These are phyloP conservation scores for Haplotaxodon microlepis DNA, from an alignment of 2,113 vertebrate genomes.

Conservation along the genomic window DNA sequence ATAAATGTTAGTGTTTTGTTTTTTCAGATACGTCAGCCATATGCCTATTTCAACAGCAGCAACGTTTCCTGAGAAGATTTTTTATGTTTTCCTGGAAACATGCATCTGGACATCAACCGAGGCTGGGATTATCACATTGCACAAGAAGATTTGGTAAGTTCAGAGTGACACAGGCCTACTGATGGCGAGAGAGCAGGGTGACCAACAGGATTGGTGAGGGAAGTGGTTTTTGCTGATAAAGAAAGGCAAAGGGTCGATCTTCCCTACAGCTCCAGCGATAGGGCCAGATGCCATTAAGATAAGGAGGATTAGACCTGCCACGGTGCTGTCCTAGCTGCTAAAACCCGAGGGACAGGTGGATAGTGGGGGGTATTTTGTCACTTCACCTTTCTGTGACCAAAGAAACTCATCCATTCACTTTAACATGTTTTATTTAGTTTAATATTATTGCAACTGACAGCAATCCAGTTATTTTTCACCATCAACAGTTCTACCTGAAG, in stretches of 20 bases:
- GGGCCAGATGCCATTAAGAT: conserved; percentile 73
- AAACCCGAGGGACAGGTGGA: conserved; percentile 18
- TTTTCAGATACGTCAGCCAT: neutral
- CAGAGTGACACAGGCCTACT: neutral
- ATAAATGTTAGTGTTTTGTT: neutral
- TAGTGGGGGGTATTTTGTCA: neutral
- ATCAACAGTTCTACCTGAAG: neutral
- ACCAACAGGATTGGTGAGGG: conserved; percentile 24
- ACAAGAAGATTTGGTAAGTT: neutral
- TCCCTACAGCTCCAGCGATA: conserved; percentile 48
- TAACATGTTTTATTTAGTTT: neutral
- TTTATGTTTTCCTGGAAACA: neutral
- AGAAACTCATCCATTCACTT: neutral
- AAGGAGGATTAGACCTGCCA: conserved; percentile 62
- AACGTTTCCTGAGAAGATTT: neutral
- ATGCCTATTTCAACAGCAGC: neutral
- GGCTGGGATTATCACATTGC: neutral
- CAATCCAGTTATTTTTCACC: neutral
- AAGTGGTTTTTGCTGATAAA: conserved; percentile 56
- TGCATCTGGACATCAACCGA: neutral
- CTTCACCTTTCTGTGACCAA: neutral
- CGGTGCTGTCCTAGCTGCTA: neutral
- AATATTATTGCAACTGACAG: neutral
- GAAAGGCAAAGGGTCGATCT: conserved; percentile 56
- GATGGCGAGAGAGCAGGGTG: neutral